Base-by-base conservation (phyloP, 2,888 invertebrate species). In the Erebia palarica region DNA sequence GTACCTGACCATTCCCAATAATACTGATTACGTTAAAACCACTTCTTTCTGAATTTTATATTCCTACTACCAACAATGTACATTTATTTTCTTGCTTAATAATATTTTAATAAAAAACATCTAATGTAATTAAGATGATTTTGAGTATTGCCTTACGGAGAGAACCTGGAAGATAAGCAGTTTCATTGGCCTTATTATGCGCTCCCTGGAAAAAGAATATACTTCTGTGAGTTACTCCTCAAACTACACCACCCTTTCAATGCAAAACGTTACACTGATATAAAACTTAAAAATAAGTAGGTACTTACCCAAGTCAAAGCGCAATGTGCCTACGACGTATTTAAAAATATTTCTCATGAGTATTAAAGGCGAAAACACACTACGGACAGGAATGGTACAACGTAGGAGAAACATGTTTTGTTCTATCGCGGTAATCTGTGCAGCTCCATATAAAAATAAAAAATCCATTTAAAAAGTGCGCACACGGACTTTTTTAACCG, bases 61-160 rank as follows among this genome's bases (percentile, higher is more conserved):
- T 36, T 36, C 7, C 7, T 36, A 36, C 44, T 44, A 44, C 27
- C 21, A 4, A 27, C 27, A 27, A 27, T 27, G 27, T 27, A 27
- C 27, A 27, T 27, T 27, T 47, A 13, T 11, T 18, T 55, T 18
- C 10, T 8, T 55, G 10, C 18, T 55, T 55, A 16, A 18, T 55
- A 3, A 18, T 16, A 47, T 36, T 36, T 36, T 36, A 7, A 36
- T 36, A 53, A 5, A 53, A 16, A n/a, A 2, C n/a, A 53, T n/a
- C 51, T 53, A n/a, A 53, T 4, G 7, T 16, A 8, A 58, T 11
- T 47, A 49, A n/a, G 16, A 10, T n/a, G 44, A n/a, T 18, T 18
- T 11, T 4, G 61, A 67, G 65, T 72, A 65, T 72, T 72, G 72
- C 72, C 72, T 72, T 60, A 72, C 72, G 72, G 72, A 72, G 60